A percentile compares a stretch with the other conserved stretches of the same genome.
Conservation (phyloP, 1,140 invertebrate species). For the Aplysia californica region DNA sequence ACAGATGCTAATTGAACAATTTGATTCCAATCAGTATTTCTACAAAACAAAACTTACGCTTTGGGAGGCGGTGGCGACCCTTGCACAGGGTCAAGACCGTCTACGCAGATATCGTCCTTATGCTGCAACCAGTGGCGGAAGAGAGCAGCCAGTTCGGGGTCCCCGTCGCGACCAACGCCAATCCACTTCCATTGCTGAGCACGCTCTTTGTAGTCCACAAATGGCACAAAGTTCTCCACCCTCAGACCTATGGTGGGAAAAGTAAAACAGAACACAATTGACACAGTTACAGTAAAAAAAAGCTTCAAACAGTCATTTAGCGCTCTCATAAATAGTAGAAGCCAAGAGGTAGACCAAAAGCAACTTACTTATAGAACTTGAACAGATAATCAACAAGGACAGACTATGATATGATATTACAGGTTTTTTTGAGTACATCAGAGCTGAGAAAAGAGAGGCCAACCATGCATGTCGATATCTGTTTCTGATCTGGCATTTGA, state of each 20-base stretch:
- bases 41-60: slow-evolving; percentile 65
- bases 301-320: not conserved
- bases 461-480: no score
- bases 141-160: slow-evolving; percentile 79
- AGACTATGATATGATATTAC: no score
- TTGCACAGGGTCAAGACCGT: slow-evolving; percentile 55
- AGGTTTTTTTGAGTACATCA: no score
- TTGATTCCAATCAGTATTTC: no score
- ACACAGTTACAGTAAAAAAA: slow-evolving; percentile 1
- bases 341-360: no score
- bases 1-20: no score
- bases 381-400: no score
- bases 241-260: no score
- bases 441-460: no score
- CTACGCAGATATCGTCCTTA: slow-evolving; percentile 64
- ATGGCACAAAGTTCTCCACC: slow-evolving; percentile 93
- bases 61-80: slow-evolving; percentile 67
- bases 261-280: slow-evolving; percentile 70
- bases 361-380: no score
- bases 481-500: no score
- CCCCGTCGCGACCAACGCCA: slow-evolving; percentile 91
- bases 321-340: no score
- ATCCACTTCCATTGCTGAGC: slow-evolving; percentile 90
- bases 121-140: slow-evolving; percentile 82
- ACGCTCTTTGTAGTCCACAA: slow-evolving; percentile 86